Conservation (phyloP, 2,888 invertebrate genomes). For the Rhingia campestris region DNA sequence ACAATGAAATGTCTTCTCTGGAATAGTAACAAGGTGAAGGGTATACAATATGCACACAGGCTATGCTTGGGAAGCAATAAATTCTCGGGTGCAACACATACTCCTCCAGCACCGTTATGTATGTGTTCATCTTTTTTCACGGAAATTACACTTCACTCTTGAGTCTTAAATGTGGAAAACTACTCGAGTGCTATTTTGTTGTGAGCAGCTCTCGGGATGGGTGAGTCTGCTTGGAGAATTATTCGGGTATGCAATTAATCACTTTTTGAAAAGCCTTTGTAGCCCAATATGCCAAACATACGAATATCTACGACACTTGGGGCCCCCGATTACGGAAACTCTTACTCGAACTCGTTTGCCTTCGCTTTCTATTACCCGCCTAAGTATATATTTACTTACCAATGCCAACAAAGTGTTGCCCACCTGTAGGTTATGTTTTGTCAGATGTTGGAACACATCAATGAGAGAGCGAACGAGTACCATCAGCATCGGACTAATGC, state of each 20-base stretch:
- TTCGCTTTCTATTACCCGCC: slow-evolving; percentile 19
- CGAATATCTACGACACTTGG: slow-evolving; percentile 1
- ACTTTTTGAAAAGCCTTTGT: slow-evolving; percentile 35
- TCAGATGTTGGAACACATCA: slow-evolving; percentile 13
- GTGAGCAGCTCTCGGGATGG: slow-evolving; percentile 1
- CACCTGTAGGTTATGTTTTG: slow-evolving; percentile 29
- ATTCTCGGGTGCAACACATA: slow-evolving; percentile 26
- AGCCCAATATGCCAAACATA: slow-evolving; percentile 1
- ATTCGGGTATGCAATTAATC: slow-evolving; percentile 55
- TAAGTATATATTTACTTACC: slow-evolving; percentile 39
- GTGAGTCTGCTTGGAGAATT: slow-evolving; percentile 12
- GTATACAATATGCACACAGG: slow-evolving; percentile 3
- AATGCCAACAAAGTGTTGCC: slow-evolving; percentile 35
- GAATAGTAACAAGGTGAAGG: slow-evolving; percentile 39
- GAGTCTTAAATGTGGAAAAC: slow-evolving; percentile 17
- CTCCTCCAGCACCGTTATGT: slow-evolving; percentile 22
- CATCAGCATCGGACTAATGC: slow-evolving; percentile 24
- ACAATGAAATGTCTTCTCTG: background rate
- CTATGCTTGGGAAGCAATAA: slow-evolving; percentile 46
- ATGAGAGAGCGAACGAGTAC: background rate
- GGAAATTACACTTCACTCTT: slow-evolving; percentile 41
- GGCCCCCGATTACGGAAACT: background rate
- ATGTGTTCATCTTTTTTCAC: slow-evolving; percentile 21
- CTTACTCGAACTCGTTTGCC: slow-evolving; percentile 22
- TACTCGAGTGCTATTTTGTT: slow-evolving; percentile 9